phyloP scores from a whole-genome alignment of 2,113 vertebrate species.

The Lophura nycthemera region DNA sequence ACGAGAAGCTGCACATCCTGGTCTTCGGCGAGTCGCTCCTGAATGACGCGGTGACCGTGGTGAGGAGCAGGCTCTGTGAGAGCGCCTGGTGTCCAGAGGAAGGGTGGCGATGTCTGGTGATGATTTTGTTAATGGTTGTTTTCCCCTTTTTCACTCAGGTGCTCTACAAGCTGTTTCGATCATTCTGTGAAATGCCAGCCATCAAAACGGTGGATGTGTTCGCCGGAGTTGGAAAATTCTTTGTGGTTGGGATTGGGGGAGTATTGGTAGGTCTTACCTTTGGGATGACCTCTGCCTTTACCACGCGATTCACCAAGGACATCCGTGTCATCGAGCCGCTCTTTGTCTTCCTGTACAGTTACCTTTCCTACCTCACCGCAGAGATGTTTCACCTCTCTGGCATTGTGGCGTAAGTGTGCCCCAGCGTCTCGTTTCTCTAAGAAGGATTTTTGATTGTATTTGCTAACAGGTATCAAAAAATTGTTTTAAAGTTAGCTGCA shows the following conservation, averaged over 20 bases:
- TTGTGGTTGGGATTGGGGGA: slow-evolving; percentile 83
- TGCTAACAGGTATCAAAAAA: background rate
- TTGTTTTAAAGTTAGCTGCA: no score
- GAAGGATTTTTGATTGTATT: background rate
- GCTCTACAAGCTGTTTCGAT: slow-evolving; percentile 85
- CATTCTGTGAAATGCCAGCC: slow-evolving; percentile 81
- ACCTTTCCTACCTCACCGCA: slow-evolving; percentile 84
- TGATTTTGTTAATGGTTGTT: rapidly evolving
- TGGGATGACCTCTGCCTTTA: slow-evolving; percentile 80
- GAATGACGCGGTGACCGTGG: slow-evolving; percentile 84
- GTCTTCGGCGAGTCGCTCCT: slow-evolving; percentile 86
- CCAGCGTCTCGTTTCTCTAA: background rate
- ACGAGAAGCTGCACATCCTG: slow-evolving; percentile 86
- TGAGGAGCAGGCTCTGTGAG: slow-evolving; percentile 44
- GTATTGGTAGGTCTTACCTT: slow-evolving; percentile 80
- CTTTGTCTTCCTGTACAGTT: slow-evolving; percentile 89
- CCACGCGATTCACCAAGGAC: slow-evolving; percentile 81
- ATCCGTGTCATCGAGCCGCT: slow-evolving; percentile 83
- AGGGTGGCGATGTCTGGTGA: background rate
- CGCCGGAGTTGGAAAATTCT: slow-evolving; percentile 78
- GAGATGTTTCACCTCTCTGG: slow-evolving; percentile 88
- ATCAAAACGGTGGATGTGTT: slow-evolving; percentile 78
- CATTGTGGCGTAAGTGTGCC: slow-evolving; percentile 82
- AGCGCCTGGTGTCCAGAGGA: background rate
- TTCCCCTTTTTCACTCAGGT: slow-evolving; percentile 69